A percentile compares a stretch with the other conserved stretches of the same genome.
Conservation (phyloP, 2,888 invertebrate genomes). For the Acleris laterana region DNA sequence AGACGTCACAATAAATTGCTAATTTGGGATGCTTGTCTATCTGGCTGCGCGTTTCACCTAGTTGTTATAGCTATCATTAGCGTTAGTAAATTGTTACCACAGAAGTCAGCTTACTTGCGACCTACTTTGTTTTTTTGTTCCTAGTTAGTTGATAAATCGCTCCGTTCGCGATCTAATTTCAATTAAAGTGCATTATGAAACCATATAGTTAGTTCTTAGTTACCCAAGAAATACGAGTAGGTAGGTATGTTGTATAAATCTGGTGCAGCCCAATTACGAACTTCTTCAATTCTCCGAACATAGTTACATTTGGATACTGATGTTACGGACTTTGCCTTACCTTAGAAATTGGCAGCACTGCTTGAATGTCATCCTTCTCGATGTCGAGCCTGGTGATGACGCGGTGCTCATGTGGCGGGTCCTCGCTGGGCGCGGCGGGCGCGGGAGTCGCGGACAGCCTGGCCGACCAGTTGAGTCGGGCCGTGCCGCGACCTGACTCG, state of each 20-base stretch:
- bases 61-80: too few species aligned
- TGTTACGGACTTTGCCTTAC: slow-evolving; percentile 71
- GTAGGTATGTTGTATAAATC: background rate
- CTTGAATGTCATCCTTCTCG: slow-evolving; percentile 96
- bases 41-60: slow-evolving; percentile 19
- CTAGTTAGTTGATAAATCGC: background rate
- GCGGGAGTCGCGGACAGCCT: slow-evolving; percentile 72
- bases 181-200: too few species aligned
- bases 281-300: too few species aligned
- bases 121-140: background rate
- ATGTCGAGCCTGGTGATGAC: slow-evolving; percentile 93
- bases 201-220: too few species aligned
- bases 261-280: too few species aligned
- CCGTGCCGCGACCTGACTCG: slow-evolving; percentile 89
- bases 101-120: too few species aligned
- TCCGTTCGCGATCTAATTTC: too few species aligned
- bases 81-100: too few species aligned
- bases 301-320: background rate
- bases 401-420: slow-evolving; percentile 83
- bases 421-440: slow-evolving; percentile 67
- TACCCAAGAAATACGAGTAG: too few species aligned
- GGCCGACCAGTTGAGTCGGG: slow-evolving; percentile 93
- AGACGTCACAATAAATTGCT: slow-evolving; percentile 70
- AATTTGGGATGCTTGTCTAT: slow-evolving; percentile 57
- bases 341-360: slow-evolving; percentile 96